phyloP scores from a whole-genome alignment of 2,113 vertebrate species.

The Campylomormyrus tamandua region DNA sequence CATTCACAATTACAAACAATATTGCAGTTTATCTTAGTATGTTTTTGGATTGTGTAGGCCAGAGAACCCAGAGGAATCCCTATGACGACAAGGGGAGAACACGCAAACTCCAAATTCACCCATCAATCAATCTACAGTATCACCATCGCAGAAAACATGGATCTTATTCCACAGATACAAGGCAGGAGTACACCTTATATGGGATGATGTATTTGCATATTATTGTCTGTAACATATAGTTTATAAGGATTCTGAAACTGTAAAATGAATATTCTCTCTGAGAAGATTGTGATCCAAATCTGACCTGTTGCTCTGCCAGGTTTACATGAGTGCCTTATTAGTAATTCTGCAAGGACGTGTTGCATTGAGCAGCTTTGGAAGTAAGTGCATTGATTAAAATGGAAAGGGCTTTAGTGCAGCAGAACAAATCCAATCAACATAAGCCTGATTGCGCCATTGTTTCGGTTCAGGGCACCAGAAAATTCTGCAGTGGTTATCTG shows the following conservation, averaged over 20 bases:
- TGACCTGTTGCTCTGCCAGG: neutral
- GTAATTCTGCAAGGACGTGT: neutral
- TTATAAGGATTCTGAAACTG: neutral
- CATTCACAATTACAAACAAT: neutral
- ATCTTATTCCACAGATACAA: neutral
- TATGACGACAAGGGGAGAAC: neutral
- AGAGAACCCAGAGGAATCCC: neutral
- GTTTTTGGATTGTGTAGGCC: neutral
- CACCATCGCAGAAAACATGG: neutral
- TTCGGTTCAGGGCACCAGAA: neutral
- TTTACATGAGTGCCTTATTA: neutral
- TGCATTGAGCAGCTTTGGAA: neutral
- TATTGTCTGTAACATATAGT: neutral
- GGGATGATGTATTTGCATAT: neutral
- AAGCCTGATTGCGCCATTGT: neutral
- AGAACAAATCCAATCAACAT: conserved; percentile 18
- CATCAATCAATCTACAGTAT: neutral
- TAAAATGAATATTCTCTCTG: neutral
- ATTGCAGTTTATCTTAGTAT: neutral
- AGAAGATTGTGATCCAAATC: neutral
- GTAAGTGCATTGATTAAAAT: conserved; percentile 10
- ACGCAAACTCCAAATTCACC: neutral
- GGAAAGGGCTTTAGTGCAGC: conserved; percentile 6
- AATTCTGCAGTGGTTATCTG: conserved; percentile 2
- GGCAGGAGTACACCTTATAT: neutral